Base-by-base conservation (phyloP, 2,113 vertebrate species). In the Turnix velox region DNA sequence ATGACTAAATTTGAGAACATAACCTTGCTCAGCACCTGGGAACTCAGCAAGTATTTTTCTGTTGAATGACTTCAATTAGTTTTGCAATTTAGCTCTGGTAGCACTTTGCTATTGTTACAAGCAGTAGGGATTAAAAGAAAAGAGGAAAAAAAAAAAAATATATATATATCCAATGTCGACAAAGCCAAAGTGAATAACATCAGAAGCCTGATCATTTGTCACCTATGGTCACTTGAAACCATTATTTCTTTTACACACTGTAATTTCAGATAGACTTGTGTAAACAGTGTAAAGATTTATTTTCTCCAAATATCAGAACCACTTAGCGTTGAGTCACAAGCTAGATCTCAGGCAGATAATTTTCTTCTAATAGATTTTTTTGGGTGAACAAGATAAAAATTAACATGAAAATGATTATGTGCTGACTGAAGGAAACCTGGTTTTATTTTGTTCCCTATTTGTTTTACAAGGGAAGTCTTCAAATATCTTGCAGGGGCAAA, bases 291-390 rank as follows among this genome's bases (percentile, higher is more conserved):
- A 90, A 90, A 92, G 95, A 96, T 97, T 96, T 96, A 95, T 95
- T 96, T 96, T 94, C 95, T 95, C 96, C 92, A 95, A 97, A 93
- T 96, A 96, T 96, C 95, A 97, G 88, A 94, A 92, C 93, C 96
- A 97, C 96, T 97, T 96, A 97, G 93, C 68, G 5, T 96, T 96
- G 93, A 96, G 95, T 92, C 96, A 96, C 94, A 76, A 96, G 96
- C 89, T 95, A 96, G 96, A 97, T 97, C 95, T 95, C 96, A 88
- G 93, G 95, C 91, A 94, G 96, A 96, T 96, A 96, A 96, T 96
- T 96, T 95, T 82, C 95, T 95, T 96, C 96, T 96, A 93, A 93
- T 94, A 88, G 87, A 95, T 95, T 94, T 96, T 94, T 96, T 96
- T 95, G 62, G 79, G 77, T 92, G 79, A 96, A 96, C 83, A 93